phyloP scores from a whole-genome alignment of 2,888 invertebrate species.

The Agrotis clavis region DNA sequence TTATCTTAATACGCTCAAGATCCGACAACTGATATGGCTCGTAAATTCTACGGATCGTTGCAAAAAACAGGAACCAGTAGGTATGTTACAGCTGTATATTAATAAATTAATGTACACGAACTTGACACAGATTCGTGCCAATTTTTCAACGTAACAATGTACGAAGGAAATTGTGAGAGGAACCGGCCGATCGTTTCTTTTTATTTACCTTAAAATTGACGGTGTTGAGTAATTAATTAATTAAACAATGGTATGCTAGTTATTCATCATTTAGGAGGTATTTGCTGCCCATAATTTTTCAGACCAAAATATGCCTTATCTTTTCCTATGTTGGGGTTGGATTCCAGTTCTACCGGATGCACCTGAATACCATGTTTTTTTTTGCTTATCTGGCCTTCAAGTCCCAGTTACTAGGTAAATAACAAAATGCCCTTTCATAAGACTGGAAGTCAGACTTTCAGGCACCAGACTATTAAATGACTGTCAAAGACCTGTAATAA shows the following conservation, averaged over 20 bases:
- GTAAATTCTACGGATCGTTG: conserved; percentile 38
- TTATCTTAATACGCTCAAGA: conserved; percentile 23
- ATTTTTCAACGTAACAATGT: conserved; percentile 51
- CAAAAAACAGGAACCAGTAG: conserved; percentile 46
- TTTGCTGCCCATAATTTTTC: neutral
- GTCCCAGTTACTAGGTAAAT: neutral
- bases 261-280: neutral
- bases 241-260: conserved; percentile 25
- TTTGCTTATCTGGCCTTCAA: neutral
- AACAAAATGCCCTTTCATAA: neutral
- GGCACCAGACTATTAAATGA: neutral
- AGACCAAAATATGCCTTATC: neutral
- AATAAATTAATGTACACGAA: conserved; percentile 58
- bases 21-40: conserved; percentile 36
- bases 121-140: conserved; percentile 71
- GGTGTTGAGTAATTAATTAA: conserved; percentile 41
- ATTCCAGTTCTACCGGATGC: conserved; percentile 3
- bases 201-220: conserved; percentile 55
- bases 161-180: conserved; percentile 47
- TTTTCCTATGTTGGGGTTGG: neutral
- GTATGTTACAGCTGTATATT: conserved; percentile 21
- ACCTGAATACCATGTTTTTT: neutral
- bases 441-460: neutral
- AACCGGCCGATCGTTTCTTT: conserved; percentile 23
- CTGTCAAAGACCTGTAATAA: too few species aligned